phyloP scores from a whole-genome alignment of 2,888 invertebrate species.

The Epinotia demarniana region DNA sequence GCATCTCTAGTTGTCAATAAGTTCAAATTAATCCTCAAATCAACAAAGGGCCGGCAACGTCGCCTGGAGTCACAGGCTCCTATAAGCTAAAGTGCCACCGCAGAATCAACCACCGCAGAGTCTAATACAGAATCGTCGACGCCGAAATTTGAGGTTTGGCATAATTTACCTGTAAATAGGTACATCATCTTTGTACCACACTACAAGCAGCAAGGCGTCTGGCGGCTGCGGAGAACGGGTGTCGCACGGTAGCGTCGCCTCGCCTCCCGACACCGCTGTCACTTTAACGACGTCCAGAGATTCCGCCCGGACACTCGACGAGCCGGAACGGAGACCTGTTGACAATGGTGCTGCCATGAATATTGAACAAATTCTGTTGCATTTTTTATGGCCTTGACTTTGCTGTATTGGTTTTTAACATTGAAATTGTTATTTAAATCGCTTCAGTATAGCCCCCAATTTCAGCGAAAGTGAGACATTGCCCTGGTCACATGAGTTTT shows the following conservation, averaged over 20 bases:
- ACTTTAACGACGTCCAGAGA: slow-evolving; percentile 85
- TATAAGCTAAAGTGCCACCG: no score
- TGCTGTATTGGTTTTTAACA: background rate
- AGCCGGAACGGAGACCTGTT: slow-evolving; percentile 70
- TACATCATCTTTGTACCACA: slow-evolving; percentile 96
- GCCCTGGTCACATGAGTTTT: no score
- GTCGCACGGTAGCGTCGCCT: slow-evolving; percentile 94
- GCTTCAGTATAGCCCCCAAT: no score
- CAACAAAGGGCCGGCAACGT: no score
- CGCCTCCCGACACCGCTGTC: slow-evolving; percentile 90
- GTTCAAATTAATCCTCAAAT: no score
- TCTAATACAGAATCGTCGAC: background rate
- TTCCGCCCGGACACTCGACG: slow-evolving; percentile 70
- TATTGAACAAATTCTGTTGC: slow-evolving; percentile 15
- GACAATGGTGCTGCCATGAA: slow-evolving; percentile 49
- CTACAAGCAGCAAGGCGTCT: slow-evolving; percentile 93
- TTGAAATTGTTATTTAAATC: no score
- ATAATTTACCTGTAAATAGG: slow-evolving; percentile 92
- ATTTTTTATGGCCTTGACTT: background rate
- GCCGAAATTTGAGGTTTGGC: background rate
- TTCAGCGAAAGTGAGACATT: no score
- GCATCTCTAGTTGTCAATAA: no score
- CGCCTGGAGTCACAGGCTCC: no score
- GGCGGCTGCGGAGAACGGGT: slow-evolving; percentile 90
- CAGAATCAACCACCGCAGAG: no score